Evolutionary conservation across 2,888 invertebrate genomes (phyloP).

Genomic region (Drosophila cognata): DNA sequence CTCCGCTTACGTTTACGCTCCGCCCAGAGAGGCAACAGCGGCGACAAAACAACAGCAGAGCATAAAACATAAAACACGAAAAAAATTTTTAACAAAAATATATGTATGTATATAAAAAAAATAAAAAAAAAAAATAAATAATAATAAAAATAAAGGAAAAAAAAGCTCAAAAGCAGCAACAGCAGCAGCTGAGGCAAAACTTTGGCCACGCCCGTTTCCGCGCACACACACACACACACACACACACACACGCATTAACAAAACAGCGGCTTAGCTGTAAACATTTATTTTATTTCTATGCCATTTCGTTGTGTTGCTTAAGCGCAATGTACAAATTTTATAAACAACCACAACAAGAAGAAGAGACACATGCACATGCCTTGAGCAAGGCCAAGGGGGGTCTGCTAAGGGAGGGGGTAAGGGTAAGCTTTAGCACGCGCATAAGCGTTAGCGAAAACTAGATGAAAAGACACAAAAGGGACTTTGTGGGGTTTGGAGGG

Average conservation of each 20-base stretch:
- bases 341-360: slow-evolving; percentile 43
- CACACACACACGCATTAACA: slow-evolving; percentile 52
- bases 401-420: background rate
- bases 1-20: slow-evolving; percentile 14
- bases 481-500: background rate
- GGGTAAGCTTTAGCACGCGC: slow-evolving; percentile 14
- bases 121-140: slow-evolving; percentile 7
- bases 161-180: slow-evolving; percentile 32
- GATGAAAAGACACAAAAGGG: slow-evolving; percentile 49
- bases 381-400: slow-evolving; percentile 8
- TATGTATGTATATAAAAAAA: slow-evolving; percentile 23
- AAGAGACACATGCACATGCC: slow-evolving; percentile 31
- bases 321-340: slow-evolving; percentile 70
- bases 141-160: slow-evolving; percentile 35
- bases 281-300: slow-evolving; percentile 69
- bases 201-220: slow-evolving; percentile 54
- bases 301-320: slow-evolving; percentile 62
- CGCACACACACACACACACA: slow-evolving; percentile 19
- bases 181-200: slow-evolving; percentile 44
- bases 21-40: background rate
- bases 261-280: slow-evolving; percentile 67
- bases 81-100: slow-evolving; percentile 30
- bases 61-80: slow-evolving; percentile 59
- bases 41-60: slow-evolving; percentile 33
- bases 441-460: slow-evolving; percentile 45